phyloP scores from a whole-genome alignment of 1,140 invertebrate genomes.

The Hyles vespertilio region DNA sequence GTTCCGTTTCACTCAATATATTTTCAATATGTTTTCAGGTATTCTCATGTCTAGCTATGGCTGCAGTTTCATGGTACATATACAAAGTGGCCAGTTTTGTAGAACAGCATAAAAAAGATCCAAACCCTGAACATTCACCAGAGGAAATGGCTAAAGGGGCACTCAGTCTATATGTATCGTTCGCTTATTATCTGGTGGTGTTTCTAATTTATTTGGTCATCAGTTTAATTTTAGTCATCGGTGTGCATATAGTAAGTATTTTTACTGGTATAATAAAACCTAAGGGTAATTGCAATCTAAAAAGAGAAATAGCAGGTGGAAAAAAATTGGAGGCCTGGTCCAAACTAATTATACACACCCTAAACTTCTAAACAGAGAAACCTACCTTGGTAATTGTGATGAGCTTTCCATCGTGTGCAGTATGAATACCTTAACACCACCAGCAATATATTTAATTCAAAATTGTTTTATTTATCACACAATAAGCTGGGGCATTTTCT shows the following conservation, averaged over 20 bases:
- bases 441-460: no score
- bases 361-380: no score
- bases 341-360: no score
- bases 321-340: no score
- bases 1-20: slow-evolving; percentile 1
- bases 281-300: no score
- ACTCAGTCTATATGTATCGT: slow-evolving; percentile 44
- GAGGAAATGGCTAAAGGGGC: slow-evolving; percentile 37
- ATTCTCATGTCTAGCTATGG: slow-evolving; percentile 28
- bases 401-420: no score
- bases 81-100: slow-evolving; percentile 46
- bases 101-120: slow-evolving; percentile 23
- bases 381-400: no score
- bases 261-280: not conserved
- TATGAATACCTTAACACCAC: no score
- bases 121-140: slow-evolving; percentile 27
- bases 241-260: slow-evolving; percentile 47
- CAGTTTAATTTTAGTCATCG: slow-evolving; percentile 47
- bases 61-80: slow-evolving; percentile 30
- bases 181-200: slow-evolving; percentile 45
- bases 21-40: slow-evolving; percentile 35
- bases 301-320: not conserved
- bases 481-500: no score
- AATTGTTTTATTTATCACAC: no score
- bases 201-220: slow-evolving; percentile 50